A percentile compares a stretch with the other conserved stretches of the same genome.
Evolutionary conservation across 2,113 vertebrate species (phyloP).

Genomic region (Limanda limanda): DNA sequence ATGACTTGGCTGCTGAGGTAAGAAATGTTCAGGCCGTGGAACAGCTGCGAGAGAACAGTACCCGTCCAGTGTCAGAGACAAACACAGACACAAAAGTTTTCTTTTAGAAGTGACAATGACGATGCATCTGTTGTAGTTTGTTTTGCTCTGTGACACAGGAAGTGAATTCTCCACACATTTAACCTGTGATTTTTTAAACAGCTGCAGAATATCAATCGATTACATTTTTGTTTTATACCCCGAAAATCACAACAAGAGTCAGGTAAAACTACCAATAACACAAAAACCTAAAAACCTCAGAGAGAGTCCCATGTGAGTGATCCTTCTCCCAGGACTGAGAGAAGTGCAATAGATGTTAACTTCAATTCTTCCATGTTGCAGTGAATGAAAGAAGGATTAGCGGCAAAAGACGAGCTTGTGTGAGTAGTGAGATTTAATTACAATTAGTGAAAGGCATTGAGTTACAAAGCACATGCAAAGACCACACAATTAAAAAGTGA

Average conservation of each 20-base stretch:
- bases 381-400: too few relatives aligned
- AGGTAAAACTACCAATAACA: too few relatives aligned
- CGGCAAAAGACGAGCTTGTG: too few relatives aligned
- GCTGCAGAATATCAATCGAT: background rate
- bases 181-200: background rate
- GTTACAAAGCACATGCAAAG: background rate
- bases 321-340: too few relatives aligned
- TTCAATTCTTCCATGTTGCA: too few relatives aligned
- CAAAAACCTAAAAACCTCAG: too few relatives aligned
- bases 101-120: background rate
- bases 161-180: background rate
- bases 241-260: too few relatives aligned
- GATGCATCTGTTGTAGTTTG: background rate
- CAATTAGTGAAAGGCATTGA: too few relatives aligned
- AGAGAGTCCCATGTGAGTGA: too few relatives aligned
- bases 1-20: constrained; percentile 50
- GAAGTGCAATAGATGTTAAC: too few relatives aligned
- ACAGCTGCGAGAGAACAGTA: constrained; percentile 59
- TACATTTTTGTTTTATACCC: too few relatives aligned
- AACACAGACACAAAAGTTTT: constrained; percentile 9
- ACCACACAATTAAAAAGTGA: background rate
- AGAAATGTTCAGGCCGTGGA: constrained; percentile 46
- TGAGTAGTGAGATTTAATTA: too few relatives aligned
- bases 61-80: background rate
- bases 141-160: background rate